Conservation (phyloP, 2,888 invertebrate genomes). For the Eristalis intricaria region DNA sequence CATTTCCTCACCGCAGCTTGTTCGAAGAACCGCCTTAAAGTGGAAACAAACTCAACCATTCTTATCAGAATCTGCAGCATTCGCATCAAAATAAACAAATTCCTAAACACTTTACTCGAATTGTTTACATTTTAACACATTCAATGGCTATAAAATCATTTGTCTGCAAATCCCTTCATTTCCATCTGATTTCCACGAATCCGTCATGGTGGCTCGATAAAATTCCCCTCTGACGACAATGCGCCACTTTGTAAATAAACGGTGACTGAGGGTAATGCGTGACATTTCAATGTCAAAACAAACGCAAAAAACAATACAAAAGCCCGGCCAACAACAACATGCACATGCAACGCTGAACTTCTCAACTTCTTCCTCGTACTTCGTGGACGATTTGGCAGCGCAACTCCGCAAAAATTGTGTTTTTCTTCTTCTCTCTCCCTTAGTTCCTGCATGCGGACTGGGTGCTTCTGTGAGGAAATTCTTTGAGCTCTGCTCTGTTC, state of each 20-base stretch:
- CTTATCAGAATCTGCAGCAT: not conserved
- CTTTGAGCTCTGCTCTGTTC: not conserved
- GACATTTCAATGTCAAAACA: conserved; percentile 58
- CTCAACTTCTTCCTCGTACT: conserved; percentile 51
- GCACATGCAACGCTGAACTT: conserved; percentile 47
- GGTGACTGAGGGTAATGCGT: not conserved
- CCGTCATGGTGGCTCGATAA: not conserved
- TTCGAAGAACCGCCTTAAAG: too few relatives aligned
- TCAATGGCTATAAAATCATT: not conserved
- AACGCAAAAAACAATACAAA: conserved; percentile 42
- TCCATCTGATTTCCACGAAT: not conserved
- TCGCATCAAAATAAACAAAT: not conserved
- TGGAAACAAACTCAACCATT: not conserved
- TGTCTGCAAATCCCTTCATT: not conserved
- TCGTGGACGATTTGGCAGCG: conserved; percentile 51
- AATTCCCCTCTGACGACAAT: conserved; percentile 21
- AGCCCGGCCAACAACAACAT: conserved; percentile 49
- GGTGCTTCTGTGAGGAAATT: conserved; percentile 15
- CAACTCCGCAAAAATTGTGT: conserved; percentile 55
- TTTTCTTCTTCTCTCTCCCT: not conserved
- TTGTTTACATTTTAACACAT: not conserved
- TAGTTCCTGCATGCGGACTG: not conserved
- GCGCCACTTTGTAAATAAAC: conserved; percentile 23
- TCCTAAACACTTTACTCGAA: not conserved
- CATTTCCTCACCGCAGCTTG: too few relatives aligned